phyloP scores from a whole-genome alignment of 2,797 vertebrate species.

The Fistularia tabacaria region DNA sequence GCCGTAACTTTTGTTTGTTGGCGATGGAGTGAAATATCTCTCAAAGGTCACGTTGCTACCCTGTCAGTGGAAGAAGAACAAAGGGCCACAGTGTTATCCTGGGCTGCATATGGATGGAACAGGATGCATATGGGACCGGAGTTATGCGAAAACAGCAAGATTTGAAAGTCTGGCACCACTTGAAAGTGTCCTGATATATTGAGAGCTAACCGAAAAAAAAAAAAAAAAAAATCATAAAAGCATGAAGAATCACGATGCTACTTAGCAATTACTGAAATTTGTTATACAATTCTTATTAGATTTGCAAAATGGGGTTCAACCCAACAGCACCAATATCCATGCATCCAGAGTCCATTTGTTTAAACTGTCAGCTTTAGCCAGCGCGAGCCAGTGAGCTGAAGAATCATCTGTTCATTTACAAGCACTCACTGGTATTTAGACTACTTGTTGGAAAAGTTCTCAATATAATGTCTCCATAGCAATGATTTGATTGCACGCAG shows the following conservation, averaged over 20 bases:
- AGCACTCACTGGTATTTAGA: too few species aligned
- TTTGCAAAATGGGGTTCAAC: constrained; percentile 15
- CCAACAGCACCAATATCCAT: constrained; percentile 17
- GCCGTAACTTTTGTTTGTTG: constrained; percentile 27
- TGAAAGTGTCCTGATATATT: constrained; percentile 50
- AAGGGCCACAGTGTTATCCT: constrained; percentile 60
- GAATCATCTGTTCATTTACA: too few species aligned
- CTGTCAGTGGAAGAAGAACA: constrained; percentile 70
- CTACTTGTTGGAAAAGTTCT: too few species aligned
- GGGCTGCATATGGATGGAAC: constrained; percentile 67
- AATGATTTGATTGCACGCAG: too few species aligned
- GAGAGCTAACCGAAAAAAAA: constrained; percentile 28
- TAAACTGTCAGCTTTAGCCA: too few species aligned
- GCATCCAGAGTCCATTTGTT: constrained; percentile 9
- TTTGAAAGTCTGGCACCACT: constrained; percentile 60
- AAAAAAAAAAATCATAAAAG: constrained; percentile 8
- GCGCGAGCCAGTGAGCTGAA: too few species aligned
- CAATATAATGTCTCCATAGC: too few species aligned
- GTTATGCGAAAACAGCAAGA: constrained; percentile 46
- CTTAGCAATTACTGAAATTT: constrained; percentile 31
- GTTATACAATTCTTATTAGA: constrained; percentile 34
- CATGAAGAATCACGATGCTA: constrained; percentile 14
- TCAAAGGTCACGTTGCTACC: constrained; percentile 37
- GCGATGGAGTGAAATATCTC: constrained; percentile 34
- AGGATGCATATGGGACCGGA: constrained; percentile 68